These are phyloP conservation scores for Phyllostomus discolor DNA, from an alignment of 2,113 vertebrate species.

Conservation along the genomic window DNA sequence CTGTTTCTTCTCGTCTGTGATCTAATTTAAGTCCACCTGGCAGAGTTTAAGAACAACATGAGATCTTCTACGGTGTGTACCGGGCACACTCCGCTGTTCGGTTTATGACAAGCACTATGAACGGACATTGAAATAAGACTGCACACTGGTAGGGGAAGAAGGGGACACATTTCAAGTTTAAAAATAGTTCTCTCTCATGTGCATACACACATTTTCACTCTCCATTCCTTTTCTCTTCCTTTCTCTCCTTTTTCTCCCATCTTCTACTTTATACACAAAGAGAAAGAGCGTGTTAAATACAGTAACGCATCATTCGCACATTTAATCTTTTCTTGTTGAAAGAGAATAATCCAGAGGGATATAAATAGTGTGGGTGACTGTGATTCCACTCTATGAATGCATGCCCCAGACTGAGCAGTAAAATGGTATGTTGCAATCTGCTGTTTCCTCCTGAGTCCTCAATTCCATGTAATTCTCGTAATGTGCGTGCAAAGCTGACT, in stretches of 20 bases:
- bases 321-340: constrained; percentile 27
- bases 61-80: not conserved
- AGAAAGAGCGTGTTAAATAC: not conserved
- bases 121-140: not conserved
- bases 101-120: not conserved
- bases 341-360: constrained; percentile 14
- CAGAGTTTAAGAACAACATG: not conserved
- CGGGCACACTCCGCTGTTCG: not conserved
- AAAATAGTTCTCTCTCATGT: not conserved
- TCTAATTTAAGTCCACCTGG: not conserved
- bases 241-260: not conserved
- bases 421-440: not conserved
- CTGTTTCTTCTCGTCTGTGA: not conserved
- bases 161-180: not conserved
- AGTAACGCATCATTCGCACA: not conserved
- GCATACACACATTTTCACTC: not conserved
- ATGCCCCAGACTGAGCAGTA: not conserved
- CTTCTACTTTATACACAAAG: not conserved
- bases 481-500: not conserved
- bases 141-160: not conserved
- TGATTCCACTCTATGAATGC: not conserved
- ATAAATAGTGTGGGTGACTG: not conserved
- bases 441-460: not conserved
- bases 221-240: not conserved
- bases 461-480: not conserved